These are phyloP conservation scores for Nicator chloris DNA, from an alignment of 2,113 vertebrate genomes.

Conservation along the genomic window DNA sequence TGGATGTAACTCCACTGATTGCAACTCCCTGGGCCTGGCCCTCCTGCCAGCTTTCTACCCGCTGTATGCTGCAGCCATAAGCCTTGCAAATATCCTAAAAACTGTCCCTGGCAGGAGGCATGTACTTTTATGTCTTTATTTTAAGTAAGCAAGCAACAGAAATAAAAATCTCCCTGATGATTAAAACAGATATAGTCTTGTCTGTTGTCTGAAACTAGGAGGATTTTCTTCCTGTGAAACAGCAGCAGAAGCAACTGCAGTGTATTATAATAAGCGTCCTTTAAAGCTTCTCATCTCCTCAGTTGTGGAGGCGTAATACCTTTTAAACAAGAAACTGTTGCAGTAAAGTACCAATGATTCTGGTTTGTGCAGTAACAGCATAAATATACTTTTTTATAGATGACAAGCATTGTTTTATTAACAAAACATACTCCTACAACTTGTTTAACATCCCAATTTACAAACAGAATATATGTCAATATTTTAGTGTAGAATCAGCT, in stretches of 20 bases:
- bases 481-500: not conserved
- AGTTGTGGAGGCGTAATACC: not conserved
- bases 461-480: not conserved
- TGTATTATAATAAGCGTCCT: not conserved
- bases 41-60: not conserved
- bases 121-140: not conserved
- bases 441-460: not conserved
- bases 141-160: not conserved
- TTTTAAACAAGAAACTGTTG: not conserved
- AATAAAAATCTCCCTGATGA: not conserved
- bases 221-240: not conserved
- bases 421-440: not conserved
- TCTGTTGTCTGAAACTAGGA: not conserved
- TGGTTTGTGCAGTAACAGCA: not conserved
- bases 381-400: not conserved
- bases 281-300: not conserved
- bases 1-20: not conserved
- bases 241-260: not conserved
- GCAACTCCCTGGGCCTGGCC: not conserved
- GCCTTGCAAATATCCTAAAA: not conserved
- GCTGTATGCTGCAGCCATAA: not conserved
- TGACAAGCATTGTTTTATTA: not conserved
- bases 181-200: not conserved
- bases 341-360: not conserved
- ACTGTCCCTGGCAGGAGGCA: not conserved